Evolutionary conservation across 1,140 invertebrate genomes (phyloP), one percentile per base, ranked within the genome.

Genomic region (Anoplophora glabripennis): DNA sequence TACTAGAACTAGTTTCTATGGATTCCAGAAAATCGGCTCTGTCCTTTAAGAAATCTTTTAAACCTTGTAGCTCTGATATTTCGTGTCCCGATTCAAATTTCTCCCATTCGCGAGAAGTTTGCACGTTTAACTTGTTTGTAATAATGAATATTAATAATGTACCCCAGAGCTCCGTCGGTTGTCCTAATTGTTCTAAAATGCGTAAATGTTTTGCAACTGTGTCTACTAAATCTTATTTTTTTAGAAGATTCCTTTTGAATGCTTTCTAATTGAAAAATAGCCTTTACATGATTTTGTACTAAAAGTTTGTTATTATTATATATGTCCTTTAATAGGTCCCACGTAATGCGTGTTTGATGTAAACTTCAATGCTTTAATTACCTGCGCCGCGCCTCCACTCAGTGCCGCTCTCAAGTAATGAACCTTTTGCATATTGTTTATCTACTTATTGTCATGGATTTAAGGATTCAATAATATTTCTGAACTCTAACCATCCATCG

Each of bases 361-460:
- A 11, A 71, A 64, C 14, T 66, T 64, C 14, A 73, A 53, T 10
- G 55, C 47, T 57, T 65, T 38, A 11, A 75, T 66, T 4, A 71
- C 60, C 21, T 67, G 47, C 0, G 44, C 9, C 0, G 72, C 65
- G 47, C 59, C 57, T 8, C 66, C 69, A 14, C 64, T 54, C 15
- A 74, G 56, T 51, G 65, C 61, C 7, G 70, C 59, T n/a, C 61
- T 46, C 42, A 73, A 53, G 57, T 72, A 71, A 44, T 69, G 41
- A 53, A 53, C 12, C n/a, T 53, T 53, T 36, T 53, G 36, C n/a
- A 42, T 14, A 8, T 53, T 41, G 12, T 3, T 53, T 3, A 53
- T 10, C 3, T 17, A 4, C 7, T 9, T 21, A 53, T 53, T 53
- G 11, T 18, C 28, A 8, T 52, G 35, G 35, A 52, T 21, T 37